Evolutionary conservation across 2,113 vertebrate genomes (phyloP).

Genomic region (Tupaia chinensis): DNA sequence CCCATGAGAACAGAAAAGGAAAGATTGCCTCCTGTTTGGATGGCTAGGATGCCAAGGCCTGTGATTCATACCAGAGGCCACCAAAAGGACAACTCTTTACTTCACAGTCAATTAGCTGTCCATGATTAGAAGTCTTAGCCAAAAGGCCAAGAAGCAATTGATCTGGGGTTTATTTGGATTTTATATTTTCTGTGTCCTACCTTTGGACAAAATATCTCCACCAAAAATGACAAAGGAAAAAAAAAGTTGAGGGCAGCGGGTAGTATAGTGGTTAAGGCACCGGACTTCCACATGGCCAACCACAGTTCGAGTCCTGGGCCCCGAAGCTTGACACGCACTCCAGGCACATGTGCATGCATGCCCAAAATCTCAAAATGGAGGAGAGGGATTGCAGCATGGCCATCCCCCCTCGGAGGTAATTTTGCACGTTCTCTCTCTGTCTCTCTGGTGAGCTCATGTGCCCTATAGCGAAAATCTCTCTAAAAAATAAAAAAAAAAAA

Average conservation of each 20-base stretch:
- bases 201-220: constrained; percentile 32
- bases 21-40: background rate
- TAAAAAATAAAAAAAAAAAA: background rate
- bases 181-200: background rate
- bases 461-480: too few species aligned
- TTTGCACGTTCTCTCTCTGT: too few species aligned
- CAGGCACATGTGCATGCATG: too few species aligned
- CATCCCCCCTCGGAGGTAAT: too few species aligned
- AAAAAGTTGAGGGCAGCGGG: background rate
- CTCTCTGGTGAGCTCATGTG: too few species aligned
- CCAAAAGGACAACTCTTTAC: background rate
- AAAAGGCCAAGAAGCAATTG: too few species aligned
- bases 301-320: too few species aligned
- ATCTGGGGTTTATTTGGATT: background rate
- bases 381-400: too few species aligned
- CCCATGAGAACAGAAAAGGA: background rate
- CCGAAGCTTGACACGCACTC: too few species aligned
- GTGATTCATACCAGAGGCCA: background rate
- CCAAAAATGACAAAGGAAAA: background rate
- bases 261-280: too few species aligned
- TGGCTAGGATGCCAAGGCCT: background rate
- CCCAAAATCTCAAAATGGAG: too few species aligned
- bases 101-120: background rate
- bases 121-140: background rate
- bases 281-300: too few species aligned